These are phyloP conservation scores for Carcina quercana DNA, from an alignment of 2,888 invertebrate species.

Conservation along the genomic window DNA sequence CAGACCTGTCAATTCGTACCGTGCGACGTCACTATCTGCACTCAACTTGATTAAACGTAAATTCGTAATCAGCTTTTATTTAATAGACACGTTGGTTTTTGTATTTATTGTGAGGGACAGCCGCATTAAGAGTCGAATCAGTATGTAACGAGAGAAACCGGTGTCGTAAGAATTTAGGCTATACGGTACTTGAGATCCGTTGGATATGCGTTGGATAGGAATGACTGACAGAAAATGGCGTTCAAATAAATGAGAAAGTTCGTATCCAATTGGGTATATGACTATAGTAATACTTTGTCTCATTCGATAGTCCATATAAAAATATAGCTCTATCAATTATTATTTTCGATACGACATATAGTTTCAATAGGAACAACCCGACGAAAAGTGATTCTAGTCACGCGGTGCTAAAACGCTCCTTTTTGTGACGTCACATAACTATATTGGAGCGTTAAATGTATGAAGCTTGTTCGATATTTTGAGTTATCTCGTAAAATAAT, in stretches of 20 bases:
- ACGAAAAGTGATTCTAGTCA: too few relatives aligned
- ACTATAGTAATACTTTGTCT: too few relatives aligned
- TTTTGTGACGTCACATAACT: too few relatives aligned
- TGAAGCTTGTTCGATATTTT: too few relatives aligned
- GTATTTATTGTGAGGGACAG: neutral
- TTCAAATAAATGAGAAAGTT: neutral
- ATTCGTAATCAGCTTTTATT: slow-evolving; percentile 35
- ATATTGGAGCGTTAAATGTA: too few relatives aligned
- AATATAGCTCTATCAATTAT: too few relatives aligned
- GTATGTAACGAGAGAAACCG: neutral
- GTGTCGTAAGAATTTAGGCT: neutral
- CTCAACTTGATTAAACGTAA: slow-evolving; percentile 54
- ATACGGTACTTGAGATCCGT: neutral
- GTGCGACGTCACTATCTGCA: slow-evolving; percentile 41
- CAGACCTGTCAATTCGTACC: slow-evolving; percentile 39
- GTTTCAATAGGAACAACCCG: too few relatives aligned
- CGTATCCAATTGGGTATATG: neutral
- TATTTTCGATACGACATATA: too few relatives aligned
- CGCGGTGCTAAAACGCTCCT: too few relatives aligned
- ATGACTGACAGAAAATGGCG: neutral
- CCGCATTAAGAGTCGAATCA: neutral
- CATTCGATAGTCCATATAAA: too few relatives aligned
- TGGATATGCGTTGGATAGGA: neutral
- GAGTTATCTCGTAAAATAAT: too few relatives aligned
- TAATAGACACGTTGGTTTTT: slow-evolving; percentile 4